Evolutionary conservation across 2,888 invertebrate species (phyloP).

Genomic region (Nezara viridula): DNA sequence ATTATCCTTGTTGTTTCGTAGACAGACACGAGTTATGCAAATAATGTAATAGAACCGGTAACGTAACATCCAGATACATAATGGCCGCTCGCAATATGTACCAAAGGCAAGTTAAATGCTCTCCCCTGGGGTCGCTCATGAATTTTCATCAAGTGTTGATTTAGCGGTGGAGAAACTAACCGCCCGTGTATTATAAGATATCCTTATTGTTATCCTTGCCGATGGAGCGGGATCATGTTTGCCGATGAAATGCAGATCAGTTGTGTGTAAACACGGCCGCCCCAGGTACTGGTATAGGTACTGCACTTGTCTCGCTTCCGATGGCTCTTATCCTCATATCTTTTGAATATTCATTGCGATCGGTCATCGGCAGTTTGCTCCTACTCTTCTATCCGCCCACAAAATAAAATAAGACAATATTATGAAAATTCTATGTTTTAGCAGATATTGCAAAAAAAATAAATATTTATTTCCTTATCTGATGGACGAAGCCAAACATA

Average conservation of each 20-base stretch:
- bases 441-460: too few species aligned
- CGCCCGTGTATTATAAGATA: neutral
- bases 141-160: conserved; percentile 19
- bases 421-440: too few species aligned
- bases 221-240: conserved; percentile 1
- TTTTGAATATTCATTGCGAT: neutral
- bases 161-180: neutral
- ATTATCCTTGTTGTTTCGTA: neutral
- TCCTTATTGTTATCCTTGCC: conserved; percentile 4
- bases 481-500: too few species aligned
- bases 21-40: neutral
- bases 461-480: too few species aligned
- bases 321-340: neutral
- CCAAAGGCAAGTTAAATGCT: neutral
- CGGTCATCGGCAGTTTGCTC: neutral
- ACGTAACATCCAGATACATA: neutral
- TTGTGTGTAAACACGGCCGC: neutral
- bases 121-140: neutral
- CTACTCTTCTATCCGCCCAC: neutral
- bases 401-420: neutral
- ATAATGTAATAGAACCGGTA: neutral
- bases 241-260: conserved; percentile 10
- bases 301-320: neutral
- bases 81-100: neutral
- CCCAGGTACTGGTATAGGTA: too few species aligned